Evolutionary conservation across 2,797 vertebrate genomes (phyloP).

Genomic region (Leptatherina wallacei): DNA sequence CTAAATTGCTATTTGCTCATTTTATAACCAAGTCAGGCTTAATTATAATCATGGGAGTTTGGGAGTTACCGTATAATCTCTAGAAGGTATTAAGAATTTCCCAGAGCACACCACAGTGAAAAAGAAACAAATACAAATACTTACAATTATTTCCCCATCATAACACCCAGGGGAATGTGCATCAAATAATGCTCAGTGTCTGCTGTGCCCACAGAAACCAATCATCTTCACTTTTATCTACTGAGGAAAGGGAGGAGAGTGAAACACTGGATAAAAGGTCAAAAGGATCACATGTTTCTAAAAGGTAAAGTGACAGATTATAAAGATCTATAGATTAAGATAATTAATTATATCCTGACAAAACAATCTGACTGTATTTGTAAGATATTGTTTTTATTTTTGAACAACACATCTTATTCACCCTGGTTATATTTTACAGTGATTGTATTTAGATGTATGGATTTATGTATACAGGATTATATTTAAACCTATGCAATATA

Average conservation of each 20-base stretch:
- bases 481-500: neutral
- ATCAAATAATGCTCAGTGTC: slow-evolving; percentile 78
- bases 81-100: slow-evolving; percentile 84
- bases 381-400: slow-evolving; percentile 11
- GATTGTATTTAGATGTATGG: slow-evolving; percentile 16
- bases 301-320: slow-evolving; percentile 43
- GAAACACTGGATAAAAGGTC: slow-evolving; percentile 66
- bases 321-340: slow-evolving; percentile 14
- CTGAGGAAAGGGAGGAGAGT: slow-evolving; percentile 61
- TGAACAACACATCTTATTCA: neutral
- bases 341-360: slow-evolving; percentile 5
- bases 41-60: slow-evolving; percentile 86
- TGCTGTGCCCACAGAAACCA: slow-evolving; percentile 72
- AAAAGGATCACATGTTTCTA: slow-evolving; percentile 58
- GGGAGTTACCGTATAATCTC: slow-evolving; percentile 85
- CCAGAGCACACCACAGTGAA: slow-evolving; percentile 78
- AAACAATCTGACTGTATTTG: slow-evolving; percentile 17
- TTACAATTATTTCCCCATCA: slow-evolving; percentile 81
- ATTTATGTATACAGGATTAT: neutral
- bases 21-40: slow-evolving; percentile 84
- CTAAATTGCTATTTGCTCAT: slow-evolving; percentile 84
- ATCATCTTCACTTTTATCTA: slow-evolving; percentile 75
- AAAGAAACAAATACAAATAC: slow-evolving; percentile 83
- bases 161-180: slow-evolving; percentile 76
- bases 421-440: neutral